Evolutionary conservation across 1,140 invertebrate species (phyloP), one percentile per base, ranked within the genome.

Genomic region (Thaumetopoea pityocampa): DNA sequence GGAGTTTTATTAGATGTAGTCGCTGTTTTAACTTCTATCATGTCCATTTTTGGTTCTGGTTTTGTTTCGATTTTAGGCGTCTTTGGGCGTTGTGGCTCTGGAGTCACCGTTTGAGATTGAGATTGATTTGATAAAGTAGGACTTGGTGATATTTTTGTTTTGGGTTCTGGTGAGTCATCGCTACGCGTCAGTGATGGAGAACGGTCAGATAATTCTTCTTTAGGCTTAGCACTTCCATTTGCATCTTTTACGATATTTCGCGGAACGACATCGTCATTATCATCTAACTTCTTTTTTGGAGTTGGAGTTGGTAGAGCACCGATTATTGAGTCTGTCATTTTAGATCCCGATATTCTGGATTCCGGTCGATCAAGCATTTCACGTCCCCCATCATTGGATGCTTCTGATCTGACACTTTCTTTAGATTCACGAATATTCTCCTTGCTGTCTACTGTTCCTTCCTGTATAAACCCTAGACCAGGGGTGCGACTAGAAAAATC

Each of bases 321-420:
- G 40, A 86, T 85, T 29, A 85, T 73, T 6, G 83, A 86, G 57
- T 86, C 85, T 17, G 76, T 77, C 82, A 86, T 85, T 67, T 74
- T 85, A 7, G 82, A 71, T 15, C 70, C 78, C 20, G 78, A 67
- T 4, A 85, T 42, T 8, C 82, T 70, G 2, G 83, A 85, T 51
- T 85, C 85, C 8, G 85, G 78, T 3, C 85, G 71, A 1, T 85
- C 81, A 16, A 51, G 22, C 17, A 51, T 43, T 30, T 82, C 73
- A 61, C 65, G 68, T 14, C 22, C 52, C 3, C 56, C 62, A 5
- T 78, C 81, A 28, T 63, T 62, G 4, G 74, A 70, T 7, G 56
- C 45, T 58, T 77, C 81, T 6, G 80, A 77, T 53, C 55, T 61
- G 5, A 85, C 38, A 28, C 68, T 85, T 48, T 85, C 84, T 38